Base-by-base conservation (phyloP, 2,797 vertebrate genomes). In the Parauchenoglanis ngamensis region DNA sequence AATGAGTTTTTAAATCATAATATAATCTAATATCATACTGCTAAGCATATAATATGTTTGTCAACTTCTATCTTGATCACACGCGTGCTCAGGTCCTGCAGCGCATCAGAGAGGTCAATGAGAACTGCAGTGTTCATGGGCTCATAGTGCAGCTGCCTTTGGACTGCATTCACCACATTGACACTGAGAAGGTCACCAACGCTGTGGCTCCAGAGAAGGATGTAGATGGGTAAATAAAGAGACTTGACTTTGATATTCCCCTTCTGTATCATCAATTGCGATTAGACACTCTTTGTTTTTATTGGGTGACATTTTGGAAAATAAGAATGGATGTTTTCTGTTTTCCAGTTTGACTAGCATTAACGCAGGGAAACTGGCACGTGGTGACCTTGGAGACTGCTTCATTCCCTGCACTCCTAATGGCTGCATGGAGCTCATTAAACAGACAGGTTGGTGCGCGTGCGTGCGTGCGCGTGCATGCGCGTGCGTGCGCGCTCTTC, bases 401-500 rank as follows among this genome's bases (percentile, higher is more conserved):
- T 99, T 99, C 94, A 96, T 99, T 91, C 98, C 98, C 1, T 99
- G 98, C 94, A 99, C 98, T 0, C 98, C 98, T 4, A 99, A 98
- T 90, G 98, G 98, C 92, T 99, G 98, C 94, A 96, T 99, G 97
- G 97, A 99, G 91, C 96, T 99, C 80, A 99, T 99, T 95, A 96
- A 92, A 91, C 95, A 97, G 91, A 98, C 98, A 75, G 98, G 98
- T 99, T 86, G 86, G 89, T 49, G 1, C n/a, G n/a, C n/a, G 35
- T 35, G 35, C 0, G 40, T 40, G 40, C 3, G 40, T 40, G 40
- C 13, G 52, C 4, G 10, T n/a, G n/a, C n/a, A n/a, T n/a, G n/a
- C n/a, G n/a, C 0, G 40, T 40, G 40, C 3, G 40, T 40, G 40
- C 13, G 52, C 4, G 10, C 28, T 49, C 7, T 59, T 87, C 15